Percentiles rank a stretch among this genome's conserved stretches.
phyloP scores from a whole-genome alignment of 2,888 invertebrate genomes.

The Deilephila elpenor region DNA sequence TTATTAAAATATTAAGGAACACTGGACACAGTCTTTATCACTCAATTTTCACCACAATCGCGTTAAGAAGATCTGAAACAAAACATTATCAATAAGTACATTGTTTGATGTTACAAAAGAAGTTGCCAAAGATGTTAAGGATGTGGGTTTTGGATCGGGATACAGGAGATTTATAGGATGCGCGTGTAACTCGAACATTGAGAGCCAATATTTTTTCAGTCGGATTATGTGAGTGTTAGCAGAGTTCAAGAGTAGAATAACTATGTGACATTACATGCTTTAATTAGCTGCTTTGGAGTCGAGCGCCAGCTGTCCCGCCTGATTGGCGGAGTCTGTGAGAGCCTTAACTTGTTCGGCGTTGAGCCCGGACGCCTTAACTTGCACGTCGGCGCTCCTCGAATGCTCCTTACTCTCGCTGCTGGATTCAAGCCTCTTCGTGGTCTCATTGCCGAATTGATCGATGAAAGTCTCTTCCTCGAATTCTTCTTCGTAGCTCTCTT shows the following conservation, averaged over 20 bases:
- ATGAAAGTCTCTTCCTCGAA: constrained; percentile 80
- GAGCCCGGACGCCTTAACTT: constrained; percentile 78
- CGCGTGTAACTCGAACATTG: constrained; percentile 56
- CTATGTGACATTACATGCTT: constrained; percentile 65
- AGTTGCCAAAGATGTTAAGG: constrained; percentile 11
- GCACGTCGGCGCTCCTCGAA: constrained; percentile 78
- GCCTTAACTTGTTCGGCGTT: constrained; percentile 79
- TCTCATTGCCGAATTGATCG: constrained; percentile 75
- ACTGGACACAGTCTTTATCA: constrained; percentile 84
- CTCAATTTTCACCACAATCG: constrained; percentile 76
- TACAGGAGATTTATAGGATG: constrained; percentile 39
- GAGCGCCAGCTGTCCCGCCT: constrained; percentile 80
- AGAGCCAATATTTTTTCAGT: background rate
- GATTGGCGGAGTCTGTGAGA: constrained; percentile 78
- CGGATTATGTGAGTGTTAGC: background rate
- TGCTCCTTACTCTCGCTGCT: constrained; percentile 82
- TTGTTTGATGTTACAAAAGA: constrained; percentile 2
- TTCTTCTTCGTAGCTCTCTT: constrained; percentile 80
- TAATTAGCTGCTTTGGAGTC: constrained; percentile 78
- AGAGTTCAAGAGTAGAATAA: constrained; percentile 44
- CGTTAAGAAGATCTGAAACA: constrained; percentile 78
- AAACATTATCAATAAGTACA: constrained; percentile 48
- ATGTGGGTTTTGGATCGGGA: constrained; percentile 33
- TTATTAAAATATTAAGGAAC: constrained; percentile 75
- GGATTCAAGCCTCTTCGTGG: constrained; percentile 76